These are phyloP conservation scores for Calliopsis andreniformis DNA, from an alignment of 1,140 invertebrate species.

Conservation along the genomic window DNA sequence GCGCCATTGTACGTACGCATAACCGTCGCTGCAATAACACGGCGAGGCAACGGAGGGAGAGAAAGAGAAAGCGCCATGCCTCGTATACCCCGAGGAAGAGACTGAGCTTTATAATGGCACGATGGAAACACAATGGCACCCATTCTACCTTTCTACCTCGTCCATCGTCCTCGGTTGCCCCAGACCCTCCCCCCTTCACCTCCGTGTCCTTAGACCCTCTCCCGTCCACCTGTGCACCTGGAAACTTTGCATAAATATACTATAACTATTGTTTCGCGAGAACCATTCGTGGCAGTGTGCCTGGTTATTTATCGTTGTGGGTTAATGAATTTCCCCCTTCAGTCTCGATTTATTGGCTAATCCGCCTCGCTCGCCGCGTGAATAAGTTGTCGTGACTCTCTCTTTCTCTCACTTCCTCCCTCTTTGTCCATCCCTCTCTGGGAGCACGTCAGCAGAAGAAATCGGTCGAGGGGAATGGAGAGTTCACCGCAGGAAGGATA, in stretches of 20 bases:
- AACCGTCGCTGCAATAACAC: constrained; percentile 34
- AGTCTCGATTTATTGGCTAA: constrained; percentile 75
- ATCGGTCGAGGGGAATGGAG: no score
- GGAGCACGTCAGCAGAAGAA: neutral
- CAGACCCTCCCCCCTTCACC: constrained; percentile 4
- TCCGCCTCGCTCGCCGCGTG: constrained; percentile 49
- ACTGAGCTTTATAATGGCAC: constrained; percentile 65
- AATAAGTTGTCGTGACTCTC: constrained; percentile 9
- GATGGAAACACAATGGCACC: constrained; percentile 68
- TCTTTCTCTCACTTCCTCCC: no score
- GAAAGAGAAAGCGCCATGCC: neutral
- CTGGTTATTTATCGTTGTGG: constrained; percentile 75
- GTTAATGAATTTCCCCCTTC: constrained; percentile 78
- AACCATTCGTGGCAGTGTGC: constrained; percentile 57
- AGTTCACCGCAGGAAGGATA: neutral
- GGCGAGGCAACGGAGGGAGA: neutral
- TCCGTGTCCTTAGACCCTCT: constrained; percentile 28
- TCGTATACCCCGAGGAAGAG: constrained; percentile 47
- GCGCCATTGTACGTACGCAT: neutral
- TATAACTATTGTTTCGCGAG: constrained; percentile 76
- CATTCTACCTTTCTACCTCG: constrained; percentile 44
- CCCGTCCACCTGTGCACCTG: constrained; percentile 66
- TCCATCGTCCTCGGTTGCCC: constrained; percentile 24
- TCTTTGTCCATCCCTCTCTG: no score
- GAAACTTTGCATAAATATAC: constrained; percentile 79